Evolutionary conservation across 2,888 invertebrate species (phyloP), one percentile per base, ranked within the genome.

Genomic region (Cephus rjabovi): DNA sequence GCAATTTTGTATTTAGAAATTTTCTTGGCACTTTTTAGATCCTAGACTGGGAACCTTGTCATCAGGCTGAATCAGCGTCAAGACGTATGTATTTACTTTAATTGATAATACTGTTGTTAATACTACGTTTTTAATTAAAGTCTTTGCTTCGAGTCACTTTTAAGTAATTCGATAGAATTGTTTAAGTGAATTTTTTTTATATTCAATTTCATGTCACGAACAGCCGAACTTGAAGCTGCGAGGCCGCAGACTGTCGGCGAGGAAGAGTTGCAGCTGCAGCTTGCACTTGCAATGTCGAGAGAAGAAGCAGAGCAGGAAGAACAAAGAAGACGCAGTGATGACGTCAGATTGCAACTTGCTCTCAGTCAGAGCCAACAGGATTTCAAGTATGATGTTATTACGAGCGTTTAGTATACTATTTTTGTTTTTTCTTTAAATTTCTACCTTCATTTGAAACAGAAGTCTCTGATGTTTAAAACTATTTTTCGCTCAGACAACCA

Each of bases 271-370:
- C 99, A 99, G 92, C 93, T 99, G 84, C 99, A 99, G 93, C 94
- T 99, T 89, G 99, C 99, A 75, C 94, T 99, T 90, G 99, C 99
- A 77, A 98, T 99, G 97, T 98, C 98, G 75, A 95, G 98, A 82
- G 99, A 99, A 92, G 99, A 99, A 93, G 98, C 98, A 40, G 99
- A 99, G 90, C 96, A 98, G 86, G 98, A 99, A 91, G 98, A 98
- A 92, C 96, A 98, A 85, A 95, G 98, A 90, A 94, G 98, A 79
- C 96, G 98, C 83, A 97, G 97, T 85, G 99, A 99, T 92, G 99
- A 99, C 92, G 98, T 99, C 82, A 95, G 99, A 83, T 94, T 99
- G 85, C 98, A 99, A 93, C 94, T 99, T 92, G 99, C 98, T 69
- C 94, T 99, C 85, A 96, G 96, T 90, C 98, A 99, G 93, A 98